Conservation (phyloP, 23 tunicate species). For the Phallusia fumigata region DNA sequence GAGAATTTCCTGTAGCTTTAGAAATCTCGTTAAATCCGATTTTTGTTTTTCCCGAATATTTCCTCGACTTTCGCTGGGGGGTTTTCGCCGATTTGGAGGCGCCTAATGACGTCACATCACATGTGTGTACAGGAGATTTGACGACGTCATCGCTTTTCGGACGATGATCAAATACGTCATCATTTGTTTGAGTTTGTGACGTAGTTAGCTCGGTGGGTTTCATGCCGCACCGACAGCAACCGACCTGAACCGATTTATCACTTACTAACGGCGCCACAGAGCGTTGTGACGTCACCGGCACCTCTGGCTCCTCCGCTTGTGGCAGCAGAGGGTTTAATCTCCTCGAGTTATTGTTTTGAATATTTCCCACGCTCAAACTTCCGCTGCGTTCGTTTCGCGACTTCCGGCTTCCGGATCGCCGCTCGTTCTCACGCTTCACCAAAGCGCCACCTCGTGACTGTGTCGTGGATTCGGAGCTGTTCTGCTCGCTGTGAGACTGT, state of each 20-base stretch:
- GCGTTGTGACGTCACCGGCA: background rate
- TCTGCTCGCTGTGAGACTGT: background rate
- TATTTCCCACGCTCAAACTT: background rate
- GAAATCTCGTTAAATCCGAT: background rate
- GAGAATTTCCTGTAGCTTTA: background rate
- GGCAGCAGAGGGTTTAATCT: background rate
- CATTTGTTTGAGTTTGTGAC: background rate
- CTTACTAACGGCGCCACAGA: background rate
- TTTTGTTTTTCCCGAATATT: background rate
- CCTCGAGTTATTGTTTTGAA: background rate
- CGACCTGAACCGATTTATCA: background rate
- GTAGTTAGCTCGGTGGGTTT: background rate
- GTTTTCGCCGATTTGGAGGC: background rate
- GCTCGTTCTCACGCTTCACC: constrained; percentile 13
- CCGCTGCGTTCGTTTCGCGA: constrained; percentile 2
- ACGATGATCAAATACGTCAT: background rate
- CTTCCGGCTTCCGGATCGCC: background rate
- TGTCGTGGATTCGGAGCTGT: background rate
- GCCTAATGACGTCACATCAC: background rate
- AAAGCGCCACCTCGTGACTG: background rate
- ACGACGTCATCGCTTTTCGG: background rate
- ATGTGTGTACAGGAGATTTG: background rate
- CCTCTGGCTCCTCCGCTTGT: background rate
- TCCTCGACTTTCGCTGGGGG: background rate
- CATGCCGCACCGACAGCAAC: background rate